Evolutionary conservation across 1,140 invertebrate genomes (phyloP).

Genomic region (Drosophila setifemur): DNA sequence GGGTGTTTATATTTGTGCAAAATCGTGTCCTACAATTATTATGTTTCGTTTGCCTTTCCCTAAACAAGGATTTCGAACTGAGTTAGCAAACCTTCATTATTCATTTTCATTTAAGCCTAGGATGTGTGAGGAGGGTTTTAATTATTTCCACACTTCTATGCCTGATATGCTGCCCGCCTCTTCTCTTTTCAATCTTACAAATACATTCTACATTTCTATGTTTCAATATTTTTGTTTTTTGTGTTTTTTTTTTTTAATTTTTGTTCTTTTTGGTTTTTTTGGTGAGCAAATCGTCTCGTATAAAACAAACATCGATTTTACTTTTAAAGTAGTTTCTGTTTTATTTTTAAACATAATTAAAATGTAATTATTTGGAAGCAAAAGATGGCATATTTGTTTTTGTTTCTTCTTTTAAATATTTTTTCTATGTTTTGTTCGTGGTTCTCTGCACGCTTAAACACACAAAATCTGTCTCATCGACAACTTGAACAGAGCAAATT

Average conservation of each 20-base stretch:
- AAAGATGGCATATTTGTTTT: conserved; percentile 71
- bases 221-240: conserved; percentile 9
- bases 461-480: conserved; percentile 33
- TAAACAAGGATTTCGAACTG: not conserved
- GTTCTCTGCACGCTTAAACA: conserved; percentile 16
- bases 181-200: conserved; percentile 8
- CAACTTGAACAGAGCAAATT: conserved; percentile 46
- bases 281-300: conserved; percentile 41
- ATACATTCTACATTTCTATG: conserved; percentile 17
- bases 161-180: conserved; percentile 36
- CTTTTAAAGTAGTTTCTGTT: conserved; percentile 66
- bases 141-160: conserved; percentile 27
- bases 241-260: not conserved
- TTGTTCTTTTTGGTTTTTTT: conserved; percentile 9
- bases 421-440: conserved; percentile 15
- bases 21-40: conserved; percentile 9
- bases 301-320: conserved; percentile 71
- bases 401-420: conserved; percentile 20
- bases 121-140: conserved; percentile 11
- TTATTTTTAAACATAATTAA: conserved; percentile 67
- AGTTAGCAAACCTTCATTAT: not conserved
- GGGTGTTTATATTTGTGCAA: conserved; percentile 36
- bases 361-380: conserved; percentile 76
- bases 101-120: not conserved
- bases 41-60: not conserved